Evolutionary conservation across 2,797 vertebrate genomes (phyloP), one percentile per base, ranked within the genome.

Genomic region (Microctenopoma steveboyesi): DNA sequence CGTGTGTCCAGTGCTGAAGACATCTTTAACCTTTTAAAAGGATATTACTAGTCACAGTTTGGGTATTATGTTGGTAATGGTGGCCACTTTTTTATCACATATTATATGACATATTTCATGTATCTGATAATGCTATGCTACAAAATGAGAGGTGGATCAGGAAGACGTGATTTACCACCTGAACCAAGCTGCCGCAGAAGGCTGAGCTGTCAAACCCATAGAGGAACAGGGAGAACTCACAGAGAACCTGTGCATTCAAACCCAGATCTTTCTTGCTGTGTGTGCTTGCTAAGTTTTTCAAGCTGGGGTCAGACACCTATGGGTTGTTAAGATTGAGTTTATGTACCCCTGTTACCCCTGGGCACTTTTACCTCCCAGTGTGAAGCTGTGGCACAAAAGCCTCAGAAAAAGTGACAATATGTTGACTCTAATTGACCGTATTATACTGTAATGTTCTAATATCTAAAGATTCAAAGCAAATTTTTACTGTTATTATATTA

Each of bases 1-100:
- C 22, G 12, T 15, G 16, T 27, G 61, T 54, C 65, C 55, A 7
- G 0, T 7, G 33, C 28, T 13, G 52, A 71, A 60, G 14, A 45
- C 11, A 53, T 54, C 55, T 57, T 63, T 35, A 73, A 69, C 46
- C 39, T 8, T 65, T 64, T n/a, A 28, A 9, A 11, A 43, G 22
- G 13, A 47, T 18, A 11, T 13, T 49, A 15, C 9, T 2, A 3
- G n/a, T 55, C 28, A 39, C 11, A 10, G 37, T 28, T 12, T 9
- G 43, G 42, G 55, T 51, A 27, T 48, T 28, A 25, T 42, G 59
- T 64, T 27, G 0, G 18, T 18, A 49, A 16, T 22, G 18, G 14
- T 9, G 27, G 59, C 7, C 5, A 30, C 13, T 3, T 54, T 53
- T 58, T 2, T 12, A 16, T n/a, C 9, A 18, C 2, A 25, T 16